Evolutionary conservation across 2,888 invertebrate species (phyloP).

Genomic region (Lapara coniferarum): DNA sequence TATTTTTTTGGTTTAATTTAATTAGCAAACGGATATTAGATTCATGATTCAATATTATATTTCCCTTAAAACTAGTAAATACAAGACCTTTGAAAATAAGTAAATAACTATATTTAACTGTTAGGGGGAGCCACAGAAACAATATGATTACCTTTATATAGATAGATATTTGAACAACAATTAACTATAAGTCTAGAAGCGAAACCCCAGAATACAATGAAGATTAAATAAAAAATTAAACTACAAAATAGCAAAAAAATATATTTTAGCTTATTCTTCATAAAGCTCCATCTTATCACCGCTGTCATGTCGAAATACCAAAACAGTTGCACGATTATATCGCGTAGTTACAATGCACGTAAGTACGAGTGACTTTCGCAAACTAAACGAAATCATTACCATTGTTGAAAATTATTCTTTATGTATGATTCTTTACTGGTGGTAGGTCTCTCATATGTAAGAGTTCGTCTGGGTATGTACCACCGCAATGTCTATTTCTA

Average conservation of each 20-base stretch:
- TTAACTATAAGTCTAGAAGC: background rate
- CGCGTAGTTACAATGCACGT: constrained; percentile 45
- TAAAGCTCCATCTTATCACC: constrained; percentile 45
- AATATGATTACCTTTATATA: background rate
- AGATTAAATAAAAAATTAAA: background rate
- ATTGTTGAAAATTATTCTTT: constrained; percentile 31
- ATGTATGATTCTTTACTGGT: background rate
- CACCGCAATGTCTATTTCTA: no score
- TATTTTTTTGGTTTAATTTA: constrained; percentile 4
- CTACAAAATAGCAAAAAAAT: background rate
- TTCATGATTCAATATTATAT: no score
- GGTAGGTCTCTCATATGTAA: no score
- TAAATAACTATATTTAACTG: no score
- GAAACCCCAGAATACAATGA: background rate
- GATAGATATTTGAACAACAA: background rate
- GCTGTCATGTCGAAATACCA: constrained; percentile 40
- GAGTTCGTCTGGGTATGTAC: no score
- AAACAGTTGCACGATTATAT: constrained; percentile 49
- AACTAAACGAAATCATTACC: constrained; percentile 43
- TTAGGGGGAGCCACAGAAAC: no score
- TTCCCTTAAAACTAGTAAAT: no score
- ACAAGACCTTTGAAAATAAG: no score
- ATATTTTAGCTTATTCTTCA: constrained; percentile 17
- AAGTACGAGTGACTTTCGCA: constrained; percentile 53
- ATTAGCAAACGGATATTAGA: no score